Conservation (phyloP, 1,140 invertebrate genomes). For the Gonioctena quinquepunctata region DNA sequence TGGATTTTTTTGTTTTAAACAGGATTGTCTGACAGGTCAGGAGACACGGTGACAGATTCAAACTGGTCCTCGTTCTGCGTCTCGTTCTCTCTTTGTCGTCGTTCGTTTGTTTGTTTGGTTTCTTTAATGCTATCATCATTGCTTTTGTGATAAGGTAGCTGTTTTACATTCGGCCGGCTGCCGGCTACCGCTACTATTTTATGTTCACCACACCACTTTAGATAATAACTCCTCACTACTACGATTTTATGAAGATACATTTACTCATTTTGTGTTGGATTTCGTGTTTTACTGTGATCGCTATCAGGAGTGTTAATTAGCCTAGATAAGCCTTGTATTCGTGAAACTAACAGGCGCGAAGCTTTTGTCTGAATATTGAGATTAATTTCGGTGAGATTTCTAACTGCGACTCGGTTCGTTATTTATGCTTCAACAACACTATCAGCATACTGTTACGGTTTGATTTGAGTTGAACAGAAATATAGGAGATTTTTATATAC, state of each 20-base stretch:
- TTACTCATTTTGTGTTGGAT: constrained; percentile 12
- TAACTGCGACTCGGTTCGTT: too few relatives aligned
- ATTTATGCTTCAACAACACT: too few relatives aligned
- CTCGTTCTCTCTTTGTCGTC: neutral
- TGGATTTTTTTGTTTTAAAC: constrained; percentile 40
- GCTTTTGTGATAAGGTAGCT: constrained; percentile 46
- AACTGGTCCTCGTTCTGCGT: constrained; percentile 23
- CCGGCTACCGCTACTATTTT: constrained; percentile 40
- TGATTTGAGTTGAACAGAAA: too few relatives aligned
- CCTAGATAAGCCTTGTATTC: neutral
- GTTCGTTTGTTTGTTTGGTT: constrained; percentile 27
- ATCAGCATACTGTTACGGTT: too few relatives aligned
- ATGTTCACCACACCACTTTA: constrained; percentile 45
- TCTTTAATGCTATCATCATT: constrained; percentile 48
- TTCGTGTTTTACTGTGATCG: constrained; percentile 17
- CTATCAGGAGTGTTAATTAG: constrained; percentile 4
- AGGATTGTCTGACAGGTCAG: constrained; percentile 38
- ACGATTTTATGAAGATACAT: constrained; percentile 17
- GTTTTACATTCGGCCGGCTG: constrained; percentile 44
- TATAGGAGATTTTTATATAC: too few relatives aligned
- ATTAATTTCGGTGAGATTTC: neutral
- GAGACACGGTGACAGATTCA: constrained; percentile 47
- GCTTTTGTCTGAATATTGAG: neutral
- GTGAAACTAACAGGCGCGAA: neutral
- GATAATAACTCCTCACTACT: constrained; percentile 35